A percentile compares a stretch with the other conserved stretches of the same genome.
Evolutionary conservation across 2,888 invertebrate species (phyloP).

Genomic region (Hyposoter dolosus): DNA sequence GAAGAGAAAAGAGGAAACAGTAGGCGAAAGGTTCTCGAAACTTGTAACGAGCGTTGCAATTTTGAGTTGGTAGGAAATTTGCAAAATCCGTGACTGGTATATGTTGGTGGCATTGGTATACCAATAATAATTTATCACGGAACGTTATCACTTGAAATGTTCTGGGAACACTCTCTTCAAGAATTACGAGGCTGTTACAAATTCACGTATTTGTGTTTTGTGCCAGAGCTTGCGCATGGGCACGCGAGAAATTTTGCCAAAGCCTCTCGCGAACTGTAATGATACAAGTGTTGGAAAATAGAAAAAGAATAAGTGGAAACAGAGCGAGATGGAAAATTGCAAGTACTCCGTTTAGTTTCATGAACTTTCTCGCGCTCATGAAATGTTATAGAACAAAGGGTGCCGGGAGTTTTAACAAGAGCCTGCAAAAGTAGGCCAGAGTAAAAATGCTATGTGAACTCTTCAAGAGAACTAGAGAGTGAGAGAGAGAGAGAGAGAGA

Average conservation of each 20-base stretch:
- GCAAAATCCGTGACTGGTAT: conserved; percentile 47
- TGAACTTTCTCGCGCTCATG: conserved; percentile 64
- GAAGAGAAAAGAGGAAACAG: neutral
- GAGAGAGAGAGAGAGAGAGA: conserved; percentile 1
- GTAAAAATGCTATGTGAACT: conserved; percentile 59
- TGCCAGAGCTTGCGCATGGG: neutral
- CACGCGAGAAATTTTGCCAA: conserved; percentile 40
- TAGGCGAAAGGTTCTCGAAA: conserved; percentile 16
- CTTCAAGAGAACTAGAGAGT: conserved; percentile 29
- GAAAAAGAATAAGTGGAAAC: conserved; percentile 12
- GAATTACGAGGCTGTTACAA: conserved; percentile 15
- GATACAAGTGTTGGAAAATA: conserved; percentile 40
- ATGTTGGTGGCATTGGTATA: neutral
- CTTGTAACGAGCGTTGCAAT: conserved; percentile 37
- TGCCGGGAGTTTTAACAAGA: conserved; percentile 60
- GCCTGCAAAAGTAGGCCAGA: conserved; percentile 62
- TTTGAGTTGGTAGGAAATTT: conserved; percentile 44
- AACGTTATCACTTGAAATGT: conserved; percentile 28
- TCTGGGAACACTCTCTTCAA: conserved; percentile 15
- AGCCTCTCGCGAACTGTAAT: conserved; percentile 28
- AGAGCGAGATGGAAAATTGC: conserved; percentile 29
- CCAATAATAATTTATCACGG: conserved; percentile 17
- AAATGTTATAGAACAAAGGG: conserved; percentile 63
- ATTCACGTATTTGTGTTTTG: conserved; percentile 11
- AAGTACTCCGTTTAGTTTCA: conserved; percentile 62